These are phyloP conservation scores for Mus spicilegus DNA, from an alignment of 2,113 vertebrate genomes.

Conservation along the genomic window DNA sequence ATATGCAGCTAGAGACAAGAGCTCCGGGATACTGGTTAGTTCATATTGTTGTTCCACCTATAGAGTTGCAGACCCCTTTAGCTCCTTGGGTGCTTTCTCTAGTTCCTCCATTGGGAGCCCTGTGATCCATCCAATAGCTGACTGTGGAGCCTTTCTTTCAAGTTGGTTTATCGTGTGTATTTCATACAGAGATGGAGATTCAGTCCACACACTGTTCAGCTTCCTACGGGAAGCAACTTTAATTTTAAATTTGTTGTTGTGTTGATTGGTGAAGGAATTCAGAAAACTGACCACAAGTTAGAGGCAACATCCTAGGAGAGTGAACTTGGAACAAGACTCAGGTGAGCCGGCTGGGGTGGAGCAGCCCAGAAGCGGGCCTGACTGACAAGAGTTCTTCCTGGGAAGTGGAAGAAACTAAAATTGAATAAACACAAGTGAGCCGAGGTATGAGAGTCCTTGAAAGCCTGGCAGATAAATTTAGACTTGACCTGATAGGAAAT, in stretches of 20 bases:
- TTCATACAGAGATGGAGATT: neutral
- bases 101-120: too few species aligned
- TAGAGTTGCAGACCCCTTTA: too few species aligned
- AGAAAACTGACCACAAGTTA: neutral
- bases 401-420: conserved; percentile 44
- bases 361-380: neutral
- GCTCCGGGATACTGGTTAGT: too few species aligned
- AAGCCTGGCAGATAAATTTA: conserved; percentile 67
- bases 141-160: neutral
- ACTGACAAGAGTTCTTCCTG: neutral
- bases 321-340: neutral
- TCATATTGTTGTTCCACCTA: too few species aligned
- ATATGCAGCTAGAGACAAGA: too few species aligned
- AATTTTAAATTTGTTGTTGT: neutral
- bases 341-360: neutral
- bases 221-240: neutral
- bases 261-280: neutral
- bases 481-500: conserved; percentile 62
- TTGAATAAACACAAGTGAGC: conserved; percentile 62
- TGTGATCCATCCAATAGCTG: too few species aligned
- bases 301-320: neutral
- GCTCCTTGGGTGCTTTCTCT: too few species aligned
- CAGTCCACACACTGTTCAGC: neutral
- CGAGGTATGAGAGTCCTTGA: conserved; percentile 76
- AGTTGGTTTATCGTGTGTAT: neutral